Conservation (phyloP, 1,140 invertebrate genomes). For the Diorhabda elongata region DNA sequence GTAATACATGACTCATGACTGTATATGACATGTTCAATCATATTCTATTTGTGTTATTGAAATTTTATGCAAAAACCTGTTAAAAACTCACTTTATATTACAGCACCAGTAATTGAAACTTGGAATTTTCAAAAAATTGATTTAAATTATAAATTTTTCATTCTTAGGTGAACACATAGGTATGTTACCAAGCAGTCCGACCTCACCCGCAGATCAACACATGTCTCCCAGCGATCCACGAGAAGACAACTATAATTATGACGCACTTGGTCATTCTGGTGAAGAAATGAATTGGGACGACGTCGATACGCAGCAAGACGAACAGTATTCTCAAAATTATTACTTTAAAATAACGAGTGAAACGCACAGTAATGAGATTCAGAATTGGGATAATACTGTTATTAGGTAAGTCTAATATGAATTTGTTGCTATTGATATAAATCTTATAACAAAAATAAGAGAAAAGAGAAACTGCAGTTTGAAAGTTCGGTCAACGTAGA, state of each 20-base stretch:
- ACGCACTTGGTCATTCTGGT: constrained; percentile 34
- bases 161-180: constrained; percentile 37
- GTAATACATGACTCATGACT: no score
- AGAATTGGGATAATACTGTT: constrained; percentile 22
- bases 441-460: no score
- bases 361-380: constrained; percentile 8
- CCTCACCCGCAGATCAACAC: constrained; percentile 43
- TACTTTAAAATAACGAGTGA: constrained; percentile 37
- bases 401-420: constrained; percentile 10
- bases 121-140: no score
- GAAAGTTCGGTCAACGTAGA: no score
- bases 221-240: constrained; percentile 41
- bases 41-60: no score
- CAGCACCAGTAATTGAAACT: no score
- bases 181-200: constrained; percentile 38
- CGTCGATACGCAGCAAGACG: constrained; percentile 24
- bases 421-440: no score
- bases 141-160: neutral
- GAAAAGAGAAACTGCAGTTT: no score
- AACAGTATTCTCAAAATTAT: constrained; percentile 28
- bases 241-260: constrained; percentile 40
- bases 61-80: no score
- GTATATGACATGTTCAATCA: no score
- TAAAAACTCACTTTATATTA: no score
- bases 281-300: constrained; percentile 44